Evolutionary conservation across 2,888 invertebrate species (phyloP), one percentile per base, ranked within the genome.

Genomic region (Steinernema scapterisci): DNA sequence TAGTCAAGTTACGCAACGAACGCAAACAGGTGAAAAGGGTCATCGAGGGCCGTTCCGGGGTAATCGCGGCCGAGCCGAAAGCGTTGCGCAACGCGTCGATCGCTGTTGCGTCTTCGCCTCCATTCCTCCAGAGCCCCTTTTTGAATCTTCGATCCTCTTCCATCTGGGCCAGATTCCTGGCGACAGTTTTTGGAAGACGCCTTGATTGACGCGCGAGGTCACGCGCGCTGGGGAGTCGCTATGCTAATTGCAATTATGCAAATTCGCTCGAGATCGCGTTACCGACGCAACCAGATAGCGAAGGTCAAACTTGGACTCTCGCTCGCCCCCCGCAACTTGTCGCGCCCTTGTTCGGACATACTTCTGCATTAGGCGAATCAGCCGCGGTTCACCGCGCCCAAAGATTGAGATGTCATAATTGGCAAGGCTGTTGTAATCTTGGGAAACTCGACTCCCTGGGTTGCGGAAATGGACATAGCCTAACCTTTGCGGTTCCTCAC

Each of bases 211-310:
- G 63, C 38, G 9, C 63, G 63, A 25, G 63, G 63, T 63, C 63
- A 38, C 63, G 31, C 16, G 63, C 63, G 31, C 63, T 27, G 63
- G 63, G 63, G 63, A 63, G 63, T 63, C 63, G 63, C 27, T 63
- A 63, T 63, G 63, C 63, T 63, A 63, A 63, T 63, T 63, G 63
- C 63, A 63, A 63, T 63, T 63, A 63, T 63, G 63, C 63, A 63
- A 63, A 63, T 63, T 63, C 63, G 27, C 23, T 23, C 31, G 63
- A 63, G 63, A 63, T 63, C 63, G 63, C 63, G 31, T 63, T 63
- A 63, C 63, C 63, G 63, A 63, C 63, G 63, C 63, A 63, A 63
- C 63, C 63, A 63, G 63, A 63, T 63, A 27, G 63, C 63, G 63
- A 31, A 63, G 63, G 63, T 63, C 63, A 63, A 25, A 63, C 27